These are phyloP conservation scores for Bos javanicus DNA, from an alignment of 2,113 vertebrate genomes.

Conservation along the genomic window DNA sequence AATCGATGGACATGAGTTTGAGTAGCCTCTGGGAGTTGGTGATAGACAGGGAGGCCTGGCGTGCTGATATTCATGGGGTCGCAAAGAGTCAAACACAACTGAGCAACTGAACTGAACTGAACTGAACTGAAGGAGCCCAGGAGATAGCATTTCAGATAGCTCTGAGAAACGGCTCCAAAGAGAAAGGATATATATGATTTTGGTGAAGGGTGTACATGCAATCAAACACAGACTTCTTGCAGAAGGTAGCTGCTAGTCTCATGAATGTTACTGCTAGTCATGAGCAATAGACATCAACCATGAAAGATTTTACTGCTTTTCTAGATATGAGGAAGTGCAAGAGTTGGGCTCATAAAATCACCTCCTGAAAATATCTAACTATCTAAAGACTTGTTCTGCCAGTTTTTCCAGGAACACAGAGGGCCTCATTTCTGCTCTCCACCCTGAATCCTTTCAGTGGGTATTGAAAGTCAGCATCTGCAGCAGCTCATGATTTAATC, in stretches of 20 bases:
- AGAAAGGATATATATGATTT: not conserved
- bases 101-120: no score
- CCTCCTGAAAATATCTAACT: not conserved
- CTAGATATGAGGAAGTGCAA: not conserved
- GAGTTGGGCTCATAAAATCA: not conserved
- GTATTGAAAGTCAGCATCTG: not conserved
- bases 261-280: not conserved
- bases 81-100: no score
- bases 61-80: no score
- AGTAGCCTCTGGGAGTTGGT: accelerated
- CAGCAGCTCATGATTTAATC: not conserved
- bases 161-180: not conserved
- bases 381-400: not conserved
- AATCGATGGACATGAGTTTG: no score
- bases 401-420: not conserved
- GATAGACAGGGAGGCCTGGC: no score
- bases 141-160: not conserved
- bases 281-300: not conserved
- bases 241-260: not conserved
- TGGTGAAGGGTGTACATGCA: not conserved
- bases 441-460: not conserved
- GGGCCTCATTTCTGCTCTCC: not conserved
- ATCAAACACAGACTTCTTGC: not conserved
- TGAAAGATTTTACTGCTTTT: not conserved
- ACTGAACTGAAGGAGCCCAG: not conserved